A percentile compares a stretch with the other conserved stretches of the same genome.
Conservation (phyloP, 2,888 invertebrate genomes). For the Pyrrhosoma nymphula region DNA sequence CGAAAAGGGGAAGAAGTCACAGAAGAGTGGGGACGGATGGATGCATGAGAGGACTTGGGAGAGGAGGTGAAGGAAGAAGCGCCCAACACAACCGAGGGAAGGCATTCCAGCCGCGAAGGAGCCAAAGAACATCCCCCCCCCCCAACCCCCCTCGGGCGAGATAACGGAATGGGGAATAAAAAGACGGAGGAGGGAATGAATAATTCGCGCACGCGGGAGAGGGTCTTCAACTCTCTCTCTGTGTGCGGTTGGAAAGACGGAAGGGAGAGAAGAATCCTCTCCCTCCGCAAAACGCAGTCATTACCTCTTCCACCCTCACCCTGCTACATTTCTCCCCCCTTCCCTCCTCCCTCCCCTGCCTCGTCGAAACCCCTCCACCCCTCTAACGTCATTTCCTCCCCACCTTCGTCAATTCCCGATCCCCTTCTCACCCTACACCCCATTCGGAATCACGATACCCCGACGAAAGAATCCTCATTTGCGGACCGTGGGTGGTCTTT, state of each 20-base stretch:
- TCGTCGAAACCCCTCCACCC: not conserved
- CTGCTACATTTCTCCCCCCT: not conserved
- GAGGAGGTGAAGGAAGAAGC: not conserved
- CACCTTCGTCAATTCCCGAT: not conserved
- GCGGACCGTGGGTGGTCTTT: no score
- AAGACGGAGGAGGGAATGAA: constrained; percentile 54
- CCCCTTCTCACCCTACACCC: not conserved
- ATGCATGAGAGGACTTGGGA: constrained; percentile 11
- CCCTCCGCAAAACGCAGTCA: constrained; percentile 46
- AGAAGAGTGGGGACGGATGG: not conserved
- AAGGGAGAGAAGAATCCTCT: not conserved
- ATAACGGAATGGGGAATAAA: constrained; percentile 57
- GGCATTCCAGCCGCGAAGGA: not conserved
- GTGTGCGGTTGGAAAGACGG: not conserved
- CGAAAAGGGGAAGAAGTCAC: not conserved
- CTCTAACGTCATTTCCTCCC: not conserved
- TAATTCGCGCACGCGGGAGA: constrained; percentile 40
- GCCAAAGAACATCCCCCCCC: constrained; percentile 7
- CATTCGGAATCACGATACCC: no score
- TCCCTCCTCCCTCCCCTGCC: no score
- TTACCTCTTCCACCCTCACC: not conserved
- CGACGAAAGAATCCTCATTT: no score
- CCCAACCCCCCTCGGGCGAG: constrained; percentile 3
- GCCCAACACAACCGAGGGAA: not conserved
- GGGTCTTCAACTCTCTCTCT: constrained; percentile 58